A percentile compares a stretch with the other conserved stretches of the same genome.
Evolutionary conservation across 1,140 invertebrate species (phyloP).

Genomic region (Bombus turneri): DNA sequence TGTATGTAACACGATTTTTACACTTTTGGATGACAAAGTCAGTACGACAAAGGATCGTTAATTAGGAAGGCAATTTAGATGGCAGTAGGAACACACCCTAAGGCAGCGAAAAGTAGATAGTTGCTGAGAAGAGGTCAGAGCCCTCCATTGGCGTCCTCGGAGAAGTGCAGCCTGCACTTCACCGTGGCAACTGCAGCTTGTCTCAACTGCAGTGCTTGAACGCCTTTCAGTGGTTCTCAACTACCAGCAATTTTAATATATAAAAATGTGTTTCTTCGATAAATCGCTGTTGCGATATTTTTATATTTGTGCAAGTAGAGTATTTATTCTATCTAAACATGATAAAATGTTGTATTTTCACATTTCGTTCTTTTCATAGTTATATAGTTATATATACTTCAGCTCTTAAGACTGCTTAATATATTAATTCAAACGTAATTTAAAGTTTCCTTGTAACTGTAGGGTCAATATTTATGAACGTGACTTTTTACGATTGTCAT

Average conservation of each 20-base stretch:
- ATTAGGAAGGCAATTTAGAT: slow-evolving; percentile 60
- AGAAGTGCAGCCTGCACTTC: slow-evolving; percentile 57
- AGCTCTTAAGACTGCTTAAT: not conserved
- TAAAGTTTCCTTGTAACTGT: not conserved
- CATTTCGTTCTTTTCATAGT: not conserved
- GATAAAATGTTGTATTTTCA: not conserved
- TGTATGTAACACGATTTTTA: not conserved
- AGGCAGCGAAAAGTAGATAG: slow-evolving; percentile 64
- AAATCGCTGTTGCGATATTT: not conserved
- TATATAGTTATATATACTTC: too few relatives aligned
- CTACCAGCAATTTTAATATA: not conserved
- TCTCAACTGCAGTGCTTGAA: slow-evolving; percentile 60
- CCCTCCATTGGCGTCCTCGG: slow-evolving; percentile 69
- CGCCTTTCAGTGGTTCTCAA: slow-evolving; percentile 71
- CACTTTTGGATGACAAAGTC: slow-evolving; percentile 11
- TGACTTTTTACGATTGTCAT: not conserved
- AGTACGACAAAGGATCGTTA: slow-evolving; percentile 49
- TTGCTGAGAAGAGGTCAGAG: slow-evolving; percentile 70
- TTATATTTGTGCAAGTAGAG: not conserved
- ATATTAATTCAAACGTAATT: not conserved
- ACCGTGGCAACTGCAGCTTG: slow-evolving; percentile 69
- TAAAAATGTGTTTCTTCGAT: not conserved
- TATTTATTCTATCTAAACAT: not conserved
- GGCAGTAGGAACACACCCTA: slow-evolving; percentile 52
- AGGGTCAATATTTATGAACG: not conserved